Base-by-base conservation (phyloP, 2,113 vertebrate genomes). In the Megaceryle torquata region DNA sequence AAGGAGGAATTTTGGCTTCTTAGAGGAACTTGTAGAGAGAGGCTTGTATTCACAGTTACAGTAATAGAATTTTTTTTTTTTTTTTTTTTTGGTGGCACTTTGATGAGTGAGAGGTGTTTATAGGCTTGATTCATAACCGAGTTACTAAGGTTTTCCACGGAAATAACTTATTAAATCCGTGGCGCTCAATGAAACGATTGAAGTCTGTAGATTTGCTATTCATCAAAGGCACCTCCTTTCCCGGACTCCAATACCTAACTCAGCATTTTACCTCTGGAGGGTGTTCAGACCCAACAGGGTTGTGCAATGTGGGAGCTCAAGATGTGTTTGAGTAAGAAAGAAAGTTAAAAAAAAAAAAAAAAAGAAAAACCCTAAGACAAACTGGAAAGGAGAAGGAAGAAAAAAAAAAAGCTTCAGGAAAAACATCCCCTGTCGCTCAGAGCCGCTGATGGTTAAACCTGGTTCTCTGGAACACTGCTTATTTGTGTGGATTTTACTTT, bases 121-220 rank as follows among this genome's bases (percentile, higher is more conserved):
- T 98, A 96, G 97, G 96, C 96, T 96, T 98, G 97, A 98, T 98
- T 98, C 97, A 98, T 77, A 95, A 97, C 96, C 13, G 59, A 93
- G 85, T 98, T 97, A 96, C 97, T 89, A 96, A 97, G 96, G 97
- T 98, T 98, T 98, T 98, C 98, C 98, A 98, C 97, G 97, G 98
- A 98, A 98, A 97, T 98, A 97, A 98, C 97, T 98, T 98, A 98
- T 98, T 98, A 98, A 98, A 97, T 86, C 96, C 50, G 91, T 94
- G 88, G 89, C 82, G 85, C 96, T 97, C 95, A 76, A 94, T 8
- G 60, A 93, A 44, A 17, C 79, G 75, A 94, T 95, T 98, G 97
- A 97, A 97, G 98, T 97, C 97, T 89, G 92, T 84, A 82, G 95
- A 91, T 89, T 96, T 90, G 96, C 96, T 57, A 1, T 67, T 93